A percentile compares a stretch with the other conserved stretches of the same genome.
phyloP scores from a whole-genome alignment of 2,888 invertebrate genomes.

The Caradrina clavipalpis region DNA sequence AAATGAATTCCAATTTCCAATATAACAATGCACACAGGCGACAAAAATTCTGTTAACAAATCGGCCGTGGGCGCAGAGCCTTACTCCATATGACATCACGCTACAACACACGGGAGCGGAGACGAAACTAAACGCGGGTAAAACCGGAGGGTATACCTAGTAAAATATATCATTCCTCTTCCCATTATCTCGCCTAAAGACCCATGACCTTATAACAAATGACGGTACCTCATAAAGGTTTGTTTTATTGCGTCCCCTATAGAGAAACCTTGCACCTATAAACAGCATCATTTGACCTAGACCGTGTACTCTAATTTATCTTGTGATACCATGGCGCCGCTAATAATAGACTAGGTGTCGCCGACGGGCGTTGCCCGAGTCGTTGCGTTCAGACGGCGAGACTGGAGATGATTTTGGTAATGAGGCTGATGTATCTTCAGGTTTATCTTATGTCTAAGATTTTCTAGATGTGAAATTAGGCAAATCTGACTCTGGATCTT shows the following conservation, averaged over 20 bases:
- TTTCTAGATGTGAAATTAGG: slow-evolving; percentile 19
- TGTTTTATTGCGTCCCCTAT: slow-evolving; percentile 46
- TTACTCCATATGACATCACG: too few species aligned
- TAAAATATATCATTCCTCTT: slow-evolving; percentile 7
- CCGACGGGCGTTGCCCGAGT: slow-evolving; percentile 67
- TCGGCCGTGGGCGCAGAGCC: too few species aligned
- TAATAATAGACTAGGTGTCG: slow-evolving; percentile 73
- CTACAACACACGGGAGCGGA: too few species aligned
- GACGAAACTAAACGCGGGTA: too few species aligned
- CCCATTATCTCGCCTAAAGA: slow-evolving; percentile 11
- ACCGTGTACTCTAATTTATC: slow-evolving; percentile 66
- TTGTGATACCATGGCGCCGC: slow-evolving; percentile 61
- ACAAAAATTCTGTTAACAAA: too few species aligned
- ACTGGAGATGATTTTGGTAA: slow-evolving; percentile 38
- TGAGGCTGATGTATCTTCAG: slow-evolving; percentile 34
- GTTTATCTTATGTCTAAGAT: slow-evolving; percentile 34
- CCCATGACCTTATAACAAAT: slow-evolving; percentile 18
- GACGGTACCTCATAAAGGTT: slow-evolving; percentile 26
- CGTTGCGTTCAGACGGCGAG: slow-evolving; percentile 44
- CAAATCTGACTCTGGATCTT: too few species aligned
- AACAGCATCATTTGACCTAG: slow-evolving; percentile 70
- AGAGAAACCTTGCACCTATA: slow-evolving; percentile 64
- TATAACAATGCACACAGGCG: too few species aligned
- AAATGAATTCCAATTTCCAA: too few species aligned
- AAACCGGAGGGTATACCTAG: too few species aligned